These are phyloP conservation scores for Gadus chalcogrammus DNA, from an alignment of 2,113 vertebrate genomes.

Conservation along the genomic window DNA sequence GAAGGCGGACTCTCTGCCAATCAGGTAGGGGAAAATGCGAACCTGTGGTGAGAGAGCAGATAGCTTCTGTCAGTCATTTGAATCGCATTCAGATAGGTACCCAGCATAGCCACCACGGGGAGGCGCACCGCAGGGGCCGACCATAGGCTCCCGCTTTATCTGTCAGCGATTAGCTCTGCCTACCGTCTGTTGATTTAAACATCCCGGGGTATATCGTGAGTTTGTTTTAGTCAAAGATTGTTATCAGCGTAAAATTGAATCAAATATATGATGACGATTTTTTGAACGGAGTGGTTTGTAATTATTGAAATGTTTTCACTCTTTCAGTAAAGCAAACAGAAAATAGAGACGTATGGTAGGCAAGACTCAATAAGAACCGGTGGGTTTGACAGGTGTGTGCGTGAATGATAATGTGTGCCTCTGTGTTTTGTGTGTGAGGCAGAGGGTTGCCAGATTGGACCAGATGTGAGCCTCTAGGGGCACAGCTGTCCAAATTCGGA, in stretches of 20 bases:
- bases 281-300: not conserved
- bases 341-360: too few relatives aligned
- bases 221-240: not conserved
- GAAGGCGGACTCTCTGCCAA: slow-evolving; percentile 94
- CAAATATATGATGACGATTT: too few relatives aligned
- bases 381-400: slow-evolving; percentile 47
- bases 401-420: slow-evolving; percentile 10
- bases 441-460: slow-evolving; percentile 80
- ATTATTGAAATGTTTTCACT: slow-evolving; percentile 18
- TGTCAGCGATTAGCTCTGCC: slow-evolving; percentile 34
- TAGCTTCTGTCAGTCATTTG: slow-evolving; percentile 63
- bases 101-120: slow-evolving; percentile 19
- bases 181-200: slow-evolving; percentile 7
- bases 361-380: slow-evolving; percentile 11
- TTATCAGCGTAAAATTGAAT: not conserved
- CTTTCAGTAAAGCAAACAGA: not conserved
- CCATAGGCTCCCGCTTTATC: slow-evolving; percentile 31
- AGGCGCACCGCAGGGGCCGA: slow-evolving; percentile 40
- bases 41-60: slow-evolving; percentile 63
- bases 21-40: slow-evolving; percentile 77
- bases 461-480: slow-evolving; percentile 86
- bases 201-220: slow-evolving; percentile 29
- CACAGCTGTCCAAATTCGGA: slow-evolving; percentile 78
- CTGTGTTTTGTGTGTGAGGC: slow-evolving; percentile 26
- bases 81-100: slow-evolving; percentile 51